These are phyloP conservation scores for Drusus annulatus DNA, from an alignment of 1,140 invertebrate genomes.

Conservation along the genomic window DNA sequence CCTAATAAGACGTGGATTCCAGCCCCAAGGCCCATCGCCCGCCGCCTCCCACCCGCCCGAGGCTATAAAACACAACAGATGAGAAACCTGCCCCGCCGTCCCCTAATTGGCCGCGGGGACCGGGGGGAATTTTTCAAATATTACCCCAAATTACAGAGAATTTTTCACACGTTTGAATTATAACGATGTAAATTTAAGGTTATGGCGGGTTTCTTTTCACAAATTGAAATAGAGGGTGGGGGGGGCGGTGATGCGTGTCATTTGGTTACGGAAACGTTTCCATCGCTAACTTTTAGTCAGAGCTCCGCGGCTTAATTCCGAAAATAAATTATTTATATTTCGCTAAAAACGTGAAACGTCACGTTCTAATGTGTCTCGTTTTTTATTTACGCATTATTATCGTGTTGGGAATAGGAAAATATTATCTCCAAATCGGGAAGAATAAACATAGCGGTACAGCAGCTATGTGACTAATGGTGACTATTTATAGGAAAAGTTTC, in stretches of 20 bases:
- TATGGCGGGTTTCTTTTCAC: neutral
- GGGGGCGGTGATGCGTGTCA: no score
- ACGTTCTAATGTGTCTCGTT: neutral
- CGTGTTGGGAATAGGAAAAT: neutral
- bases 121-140: conserved; percentile 10
- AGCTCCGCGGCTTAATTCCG: no score
- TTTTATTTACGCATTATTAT: neutral
- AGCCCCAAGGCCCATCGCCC: neutral
- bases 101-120: conserved; percentile 1
- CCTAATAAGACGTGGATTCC: neutral
- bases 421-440: no score
- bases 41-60: neutral
- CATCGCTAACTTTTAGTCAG: no score
- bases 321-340: no score
- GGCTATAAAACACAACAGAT: conserved; percentile 15
- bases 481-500: no score
- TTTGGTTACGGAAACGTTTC: no score
- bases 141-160: conserved; percentile 3
- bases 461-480: no score
- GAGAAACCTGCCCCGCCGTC: neutral
- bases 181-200: conserved; percentile 4
- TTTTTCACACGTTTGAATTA: conserved; percentile 6
- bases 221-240: neutral
- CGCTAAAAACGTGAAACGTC: neutral
- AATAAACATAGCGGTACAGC: no score